These are phyloP conservation scores for Mesaphorura yosii DNA, from an alignment of 1,140 invertebrate genomes.

Conservation along the genomic window DNA sequence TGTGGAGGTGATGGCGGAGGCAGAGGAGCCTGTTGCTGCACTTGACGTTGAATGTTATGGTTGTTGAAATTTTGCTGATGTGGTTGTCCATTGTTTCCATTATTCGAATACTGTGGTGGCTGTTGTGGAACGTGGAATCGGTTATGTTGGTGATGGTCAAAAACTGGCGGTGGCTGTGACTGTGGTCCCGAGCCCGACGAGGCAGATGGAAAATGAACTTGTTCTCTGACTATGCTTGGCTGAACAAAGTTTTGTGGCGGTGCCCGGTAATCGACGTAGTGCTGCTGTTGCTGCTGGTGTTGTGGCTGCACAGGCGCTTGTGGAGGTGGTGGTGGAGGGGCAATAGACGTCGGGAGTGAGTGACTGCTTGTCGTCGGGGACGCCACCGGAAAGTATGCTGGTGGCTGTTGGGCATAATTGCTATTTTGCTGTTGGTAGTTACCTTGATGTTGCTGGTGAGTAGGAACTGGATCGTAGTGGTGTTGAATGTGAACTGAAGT, in stretches of 20 bases:
- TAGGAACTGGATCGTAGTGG: background rate
- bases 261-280: too few relatives aligned
- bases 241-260: too few relatives aligned
- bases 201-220: too few relatives aligned
- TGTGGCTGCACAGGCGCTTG: background rate
- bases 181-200: background rate
- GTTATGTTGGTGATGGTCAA: background rate
- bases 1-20: background rate
- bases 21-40: background rate
- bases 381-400: background rate
- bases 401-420: background rate
- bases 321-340: background rate
- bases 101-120: background rate
- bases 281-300: constrained; percentile 8
- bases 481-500: background rate
- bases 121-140: background rate
- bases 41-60: background rate
- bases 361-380: background rate
- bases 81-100: background rate
- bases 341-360: background rate
- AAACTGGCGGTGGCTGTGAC: background rate
- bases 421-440: background rate
- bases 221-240: too few relatives aligned
- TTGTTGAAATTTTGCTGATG: background rate
- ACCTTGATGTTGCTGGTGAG: background rate